phyloP scores from a whole-genome alignment of 92 coral and sea anemone genomes.

The Anthopleura xanthogrammica region DNA sequence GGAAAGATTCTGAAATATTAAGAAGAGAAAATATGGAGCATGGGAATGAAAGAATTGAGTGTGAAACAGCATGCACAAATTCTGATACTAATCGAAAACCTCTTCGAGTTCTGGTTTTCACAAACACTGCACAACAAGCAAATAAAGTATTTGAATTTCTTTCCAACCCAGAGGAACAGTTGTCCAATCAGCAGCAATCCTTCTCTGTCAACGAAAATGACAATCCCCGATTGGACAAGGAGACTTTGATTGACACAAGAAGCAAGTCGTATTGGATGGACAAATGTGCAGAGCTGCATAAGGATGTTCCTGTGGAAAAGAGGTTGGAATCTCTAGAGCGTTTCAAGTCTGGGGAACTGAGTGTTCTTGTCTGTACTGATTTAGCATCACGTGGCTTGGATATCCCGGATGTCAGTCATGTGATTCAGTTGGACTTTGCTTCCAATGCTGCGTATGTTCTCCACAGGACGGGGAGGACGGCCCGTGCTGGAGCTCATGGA shows the following conservation, averaged over 20 bases:
- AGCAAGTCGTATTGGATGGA: constrained; percentile 44
- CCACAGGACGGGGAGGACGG: constrained; percentile 94
- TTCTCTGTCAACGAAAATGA: background rate
- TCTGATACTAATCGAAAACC: background rate
- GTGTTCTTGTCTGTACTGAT: constrained; percentile 85
- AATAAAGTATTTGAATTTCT: constrained; percentile 65
- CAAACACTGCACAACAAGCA: constrained; percentile 67
- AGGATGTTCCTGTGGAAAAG: constrained; percentile 52
- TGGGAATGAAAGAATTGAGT: background rate
- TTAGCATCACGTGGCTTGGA: constrained; percentile 93
- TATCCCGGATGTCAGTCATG: constrained; percentile 85
- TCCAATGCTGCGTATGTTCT: constrained; percentile 76
- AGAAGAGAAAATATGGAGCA: background rate
- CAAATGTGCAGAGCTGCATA: constrained; percentile 70
- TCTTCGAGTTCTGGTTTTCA: constrained; percentile 80
- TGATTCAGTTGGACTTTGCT: constrained; percentile 95
- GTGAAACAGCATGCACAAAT: background rate
- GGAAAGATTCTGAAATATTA: background rate
- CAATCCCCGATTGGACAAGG: background rate
- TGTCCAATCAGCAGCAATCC: constrained; percentile 12
- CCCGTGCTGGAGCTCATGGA: constrained; percentile 87
- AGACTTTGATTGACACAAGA: constrained; percentile 23
- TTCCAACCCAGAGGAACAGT: constrained; percentile 28
- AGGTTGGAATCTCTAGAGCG: constrained; percentile 57
- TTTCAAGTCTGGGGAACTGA: constrained; percentile 60